Evolutionary conservation across 2,797 vertebrate species (phyloP), one percentile per base, ranked within the genome.

Genomic region (Gymnothorax javanicus): DNA sequence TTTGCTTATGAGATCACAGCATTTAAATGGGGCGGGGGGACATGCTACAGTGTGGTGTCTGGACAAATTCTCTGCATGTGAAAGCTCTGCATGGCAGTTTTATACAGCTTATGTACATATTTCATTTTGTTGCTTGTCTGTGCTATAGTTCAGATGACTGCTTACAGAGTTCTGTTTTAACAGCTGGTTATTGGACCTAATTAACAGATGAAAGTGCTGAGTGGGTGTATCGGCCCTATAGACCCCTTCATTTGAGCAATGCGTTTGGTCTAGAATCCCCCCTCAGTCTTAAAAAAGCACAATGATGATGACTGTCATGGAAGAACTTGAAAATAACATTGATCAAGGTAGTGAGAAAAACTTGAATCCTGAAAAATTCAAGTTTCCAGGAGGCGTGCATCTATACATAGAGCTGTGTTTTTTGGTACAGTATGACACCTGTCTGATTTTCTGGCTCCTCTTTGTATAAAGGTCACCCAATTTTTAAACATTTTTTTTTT

Each of bases 381-480:
- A 75, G 33, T 25, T 25, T 33, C 11, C 11, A 23, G 64, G 64
- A 69, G 7, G 64, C 6, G 43, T 57, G 7, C 23, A 13, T 71
- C 54, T 85, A 50, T 56, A 9, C 6, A 85, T 50, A 12, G n/a
- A 52, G n/a, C 9, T 85, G 7, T 9, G 71, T 6, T 27, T 54
- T 23, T 71, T 17, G 17, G 8, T 62, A 56, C 43, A 13, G n/a
- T 33, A 15, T 59, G 43, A 69, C 20, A 52, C 64, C 23, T 83
- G 56, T 86, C 43, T 15, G 58, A n/a, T 77, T 27, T 86, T 77
- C 33, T 43, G 33, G 33, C 33, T 43, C 50, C 25, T 81, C 25
- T 69, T 86, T 86, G 86, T 86, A 83, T 33, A 59, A n/a, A 86
- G 64, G 54, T 69, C 13, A 84, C 4, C 17, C 59, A 58, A 64